Evolutionary conservation across 2,797 vertebrate genomes (phyloP).

Genomic region (Squalus acanthias): DNA sequence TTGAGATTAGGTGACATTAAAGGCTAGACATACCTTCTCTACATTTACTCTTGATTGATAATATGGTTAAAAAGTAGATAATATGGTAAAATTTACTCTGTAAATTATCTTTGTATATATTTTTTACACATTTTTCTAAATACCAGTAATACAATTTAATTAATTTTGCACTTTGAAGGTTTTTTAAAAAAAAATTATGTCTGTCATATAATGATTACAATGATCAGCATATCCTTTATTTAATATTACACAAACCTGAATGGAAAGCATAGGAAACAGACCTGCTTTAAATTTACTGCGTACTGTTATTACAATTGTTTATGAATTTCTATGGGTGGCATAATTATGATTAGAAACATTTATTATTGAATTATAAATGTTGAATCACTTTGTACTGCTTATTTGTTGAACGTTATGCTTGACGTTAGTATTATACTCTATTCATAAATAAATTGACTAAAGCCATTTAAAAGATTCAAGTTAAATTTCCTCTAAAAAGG

Average conservation of each 20-base stretch:
- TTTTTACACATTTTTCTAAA: neutral
- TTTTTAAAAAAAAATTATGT: neutral
- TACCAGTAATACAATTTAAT: neutral
- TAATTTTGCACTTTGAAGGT: neutral
- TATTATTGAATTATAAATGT: conserved; percentile 8
- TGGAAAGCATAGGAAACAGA: no score
- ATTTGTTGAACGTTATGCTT: neutral
- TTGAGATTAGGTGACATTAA: neutral
- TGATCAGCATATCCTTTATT: neutral
- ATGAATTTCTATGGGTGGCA: neutral
- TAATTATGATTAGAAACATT: neutral
- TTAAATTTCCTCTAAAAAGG: neutral
- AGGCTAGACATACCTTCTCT: neutral
- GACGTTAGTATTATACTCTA: neutral
- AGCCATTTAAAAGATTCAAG: neutral
- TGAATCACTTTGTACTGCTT: neutral
- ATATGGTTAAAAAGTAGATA: no score
- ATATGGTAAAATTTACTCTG: neutral
- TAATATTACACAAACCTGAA: neutral
- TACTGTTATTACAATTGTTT: neutral
- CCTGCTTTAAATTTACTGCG: neutral
- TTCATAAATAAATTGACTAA: neutral
- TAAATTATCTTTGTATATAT: neutral
- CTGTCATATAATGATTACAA: neutral
- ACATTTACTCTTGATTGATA: no score